These are phyloP conservation scores for Drosophila pseudoobscura DNA, from an alignment of 1,140 invertebrate species.

Conservation along the genomic window DNA sequence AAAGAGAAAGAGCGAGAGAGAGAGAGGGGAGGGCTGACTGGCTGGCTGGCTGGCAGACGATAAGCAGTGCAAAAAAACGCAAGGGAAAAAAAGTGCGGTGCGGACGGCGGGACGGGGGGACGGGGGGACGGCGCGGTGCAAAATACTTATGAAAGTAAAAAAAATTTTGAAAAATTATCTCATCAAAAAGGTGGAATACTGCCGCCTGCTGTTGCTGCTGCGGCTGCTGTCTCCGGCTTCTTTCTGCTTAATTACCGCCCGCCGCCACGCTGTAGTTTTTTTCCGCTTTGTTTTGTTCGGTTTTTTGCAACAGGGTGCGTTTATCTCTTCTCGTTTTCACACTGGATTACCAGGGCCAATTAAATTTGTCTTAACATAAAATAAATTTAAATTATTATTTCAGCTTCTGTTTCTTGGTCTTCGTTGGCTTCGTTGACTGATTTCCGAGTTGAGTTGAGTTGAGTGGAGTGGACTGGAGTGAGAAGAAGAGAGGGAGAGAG, in stretches of 20 bases:
- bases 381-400: slow-evolving; percentile 35
- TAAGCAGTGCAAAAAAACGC: too few species aligned
- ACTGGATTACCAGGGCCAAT: background rate
- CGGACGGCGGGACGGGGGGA: too few species aligned
- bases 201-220: too few species aligned
- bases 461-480: slow-evolving; percentile 19
- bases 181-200: too few species aligned
- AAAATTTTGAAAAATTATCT: too few species aligned
- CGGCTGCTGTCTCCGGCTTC: too few species aligned
- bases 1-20: too few species aligned
- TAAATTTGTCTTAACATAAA: slow-evolving; percentile 26
- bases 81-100: too few species aligned
- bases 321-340: slow-evolving; percentile 18
- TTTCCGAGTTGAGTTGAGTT: slow-evolving; percentile 42
- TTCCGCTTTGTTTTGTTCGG: background rate
- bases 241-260: too few species aligned
- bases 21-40: background rate
- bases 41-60: background rate
- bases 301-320: slow-evolving; percentile 44
- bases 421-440: slow-evolving; percentile 48
- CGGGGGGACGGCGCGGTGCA: too few species aligned
- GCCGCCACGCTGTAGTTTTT: too few species aligned
- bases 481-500: background rate
- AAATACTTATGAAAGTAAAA: too few species aligned
- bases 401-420: slow-evolving; percentile 11